Conservation (phyloP, 2,888 invertebrate genomes). For the Serrognathus titanus region DNA sequence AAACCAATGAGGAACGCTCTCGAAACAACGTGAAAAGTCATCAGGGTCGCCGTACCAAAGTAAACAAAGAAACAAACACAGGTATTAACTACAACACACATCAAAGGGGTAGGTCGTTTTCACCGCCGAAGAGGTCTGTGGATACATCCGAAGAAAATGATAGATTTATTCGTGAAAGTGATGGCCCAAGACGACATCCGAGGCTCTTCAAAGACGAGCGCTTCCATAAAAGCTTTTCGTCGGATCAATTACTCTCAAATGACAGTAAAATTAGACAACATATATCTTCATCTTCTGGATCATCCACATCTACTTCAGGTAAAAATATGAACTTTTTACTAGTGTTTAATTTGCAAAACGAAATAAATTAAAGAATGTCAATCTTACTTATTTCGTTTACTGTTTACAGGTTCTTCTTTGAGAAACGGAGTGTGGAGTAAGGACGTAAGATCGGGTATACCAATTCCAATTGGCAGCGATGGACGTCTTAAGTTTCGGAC, state of each 20-base stretch:
- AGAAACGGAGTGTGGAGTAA: constrained; percentile 27
- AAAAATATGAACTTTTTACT: not conserved
- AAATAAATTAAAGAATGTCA: too few species aligned
- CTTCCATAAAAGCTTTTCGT: constrained; percentile 44
- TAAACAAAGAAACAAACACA: constrained; percentile 19
- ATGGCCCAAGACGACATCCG: not conserved
- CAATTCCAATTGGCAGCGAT: constrained; percentile 40
- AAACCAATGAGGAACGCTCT: constrained; percentile 31
- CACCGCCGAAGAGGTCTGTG: constrained; percentile 37
- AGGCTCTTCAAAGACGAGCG: constrained; percentile 21
- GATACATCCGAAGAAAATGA: constrained; percentile 12
- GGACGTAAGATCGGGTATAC: constrained; percentile 44
- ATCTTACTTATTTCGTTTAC: not conserved
- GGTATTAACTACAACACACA: constrained; percentile 10
- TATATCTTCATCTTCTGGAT: constrained; percentile 24
- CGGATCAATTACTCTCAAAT: constrained; percentile 37
- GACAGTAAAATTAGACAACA: constrained; percentile 13
- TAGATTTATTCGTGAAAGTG: constrained; percentile 14
- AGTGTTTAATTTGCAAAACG: too few species aligned
- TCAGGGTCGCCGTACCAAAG: constrained; percentile 13
- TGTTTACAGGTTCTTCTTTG: constrained; percentile 23
- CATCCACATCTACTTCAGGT: constrained; percentile 30
- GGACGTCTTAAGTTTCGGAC: constrained; percentile 28
- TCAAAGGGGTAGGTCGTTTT: constrained; percentile 42
- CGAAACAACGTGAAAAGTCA: constrained; percentile 18